Conservation (phyloP, 2,113 vertebrate genomes). For the Arenaria interpres region DNA sequence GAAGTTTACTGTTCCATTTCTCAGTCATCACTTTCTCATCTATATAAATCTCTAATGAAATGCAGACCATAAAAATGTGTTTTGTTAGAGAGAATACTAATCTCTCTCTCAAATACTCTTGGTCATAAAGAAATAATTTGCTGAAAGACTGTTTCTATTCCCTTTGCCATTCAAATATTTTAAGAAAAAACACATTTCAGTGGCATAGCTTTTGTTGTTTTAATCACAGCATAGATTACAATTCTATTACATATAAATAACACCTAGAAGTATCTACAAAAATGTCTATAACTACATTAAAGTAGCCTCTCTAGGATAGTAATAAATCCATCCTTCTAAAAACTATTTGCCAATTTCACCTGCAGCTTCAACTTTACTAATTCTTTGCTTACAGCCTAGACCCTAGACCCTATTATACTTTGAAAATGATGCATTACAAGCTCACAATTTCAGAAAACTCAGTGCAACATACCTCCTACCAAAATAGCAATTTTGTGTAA, state of each 20-base stretch:
- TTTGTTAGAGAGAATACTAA: background rate
- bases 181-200: background rate
- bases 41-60: background rate
- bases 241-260: background rate
- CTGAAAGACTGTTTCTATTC: background rate
- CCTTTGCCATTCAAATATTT: background rate
- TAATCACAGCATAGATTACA: background rate
- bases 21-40: background rate
- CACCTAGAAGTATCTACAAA: background rate
- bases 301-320: background rate
- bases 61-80: background rate
- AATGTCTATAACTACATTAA: background rate
- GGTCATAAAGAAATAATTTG: background rate
- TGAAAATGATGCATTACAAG: background rate
- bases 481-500: background rate
- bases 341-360: background rate
- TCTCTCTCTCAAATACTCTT: background rate
- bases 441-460: background rate
- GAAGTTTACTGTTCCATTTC: background rate
- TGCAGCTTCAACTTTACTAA: background rate
- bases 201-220: background rate
- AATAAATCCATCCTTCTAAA: background rate
- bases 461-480: background rate
- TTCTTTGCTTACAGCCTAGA: background rate
- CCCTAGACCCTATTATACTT: background rate